Base-by-base conservation (phyloP, 2,888 invertebrate genomes). In the Pandemis cinnamomeana region DNA sequence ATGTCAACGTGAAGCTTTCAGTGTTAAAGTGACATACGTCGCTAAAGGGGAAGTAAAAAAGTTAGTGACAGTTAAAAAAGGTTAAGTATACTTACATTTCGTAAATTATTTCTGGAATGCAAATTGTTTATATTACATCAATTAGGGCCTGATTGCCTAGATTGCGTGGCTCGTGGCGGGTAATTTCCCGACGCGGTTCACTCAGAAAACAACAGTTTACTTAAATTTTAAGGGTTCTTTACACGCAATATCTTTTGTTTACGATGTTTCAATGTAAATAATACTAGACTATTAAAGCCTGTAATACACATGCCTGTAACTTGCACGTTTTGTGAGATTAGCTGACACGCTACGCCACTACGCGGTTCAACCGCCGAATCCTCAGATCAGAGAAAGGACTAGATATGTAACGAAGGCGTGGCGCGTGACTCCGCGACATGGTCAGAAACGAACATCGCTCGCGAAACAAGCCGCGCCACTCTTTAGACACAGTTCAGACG, bases 21-120 rank as follows among this genome's bases (percentile, higher is more conserved):
- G 0, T 13, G 8, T 5, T 1, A n/a, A 20, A 41, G 6, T 61
- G 41, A 61, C 61, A 41, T 41, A 2, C 6, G 5, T 41, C 41
- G 10, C 4, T 69, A 36, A 61, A 69, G 61, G 61, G 10, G 46
- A 46, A 41, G 46, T 71, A 36, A 58, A 46, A 71, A 64, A 41
- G 61, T 61, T 36, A 36, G 27, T 36, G 27, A 36, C 27, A 36
- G 27, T 55, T 55, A 8, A 6, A 55, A 55, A 8, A 20, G 55
- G 20, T 55, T 55, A 44, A 15, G 11, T 60, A 20, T 20, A 60
- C 13, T 6, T 27, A 36, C 60, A 60, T 11, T 60, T 20, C 15
- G 0, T 27, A n/a, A n/a, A 13, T 27, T 58, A 27, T 27, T 58
- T 27, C 27, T 11, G 20, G 20, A 63, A 63, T 44, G 15, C n/a